Evolutionary conservation across 2,113 vertebrate species (phyloP).

Genomic region (Nanorana parkeri): DNA sequence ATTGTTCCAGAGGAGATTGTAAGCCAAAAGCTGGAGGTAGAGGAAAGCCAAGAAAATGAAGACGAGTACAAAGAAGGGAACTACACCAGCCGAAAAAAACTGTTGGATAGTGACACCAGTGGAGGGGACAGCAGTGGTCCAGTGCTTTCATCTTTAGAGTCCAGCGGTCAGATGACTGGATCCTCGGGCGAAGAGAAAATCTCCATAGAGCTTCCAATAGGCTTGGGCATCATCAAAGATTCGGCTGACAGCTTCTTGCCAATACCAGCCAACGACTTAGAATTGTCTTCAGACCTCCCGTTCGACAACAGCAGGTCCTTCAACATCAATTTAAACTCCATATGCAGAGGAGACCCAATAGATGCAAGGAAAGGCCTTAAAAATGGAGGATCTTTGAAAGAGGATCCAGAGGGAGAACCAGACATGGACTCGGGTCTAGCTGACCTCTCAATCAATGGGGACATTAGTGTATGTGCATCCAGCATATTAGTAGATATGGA

Average conservation of each 20-base stretch:
- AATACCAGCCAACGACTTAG: not conserved
- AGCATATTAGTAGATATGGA: not conserved
- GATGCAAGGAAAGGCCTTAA: not conserved
- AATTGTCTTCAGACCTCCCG: not conserved
- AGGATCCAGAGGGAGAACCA: too few species aligned
- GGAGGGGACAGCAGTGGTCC: not conserved
- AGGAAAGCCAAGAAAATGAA: not conserved
- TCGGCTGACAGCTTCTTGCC: not conserved
- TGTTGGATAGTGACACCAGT: conserved; percentile 2
- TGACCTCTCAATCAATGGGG: not conserved
- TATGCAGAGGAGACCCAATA: conserved; percentile 1
- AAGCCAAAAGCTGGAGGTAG: not conserved
- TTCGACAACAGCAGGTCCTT: not conserved
- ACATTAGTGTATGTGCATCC: not conserved
- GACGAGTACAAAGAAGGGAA: not conserved
- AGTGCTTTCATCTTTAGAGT: not conserved
- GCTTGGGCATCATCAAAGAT: not conserved
- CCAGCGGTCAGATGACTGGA: not conserved
- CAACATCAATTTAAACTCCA: conserved; percentile 32
- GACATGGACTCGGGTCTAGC: too few species aligned
- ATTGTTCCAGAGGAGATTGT: conserved; percentile 1
- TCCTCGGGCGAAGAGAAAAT: not conserved
- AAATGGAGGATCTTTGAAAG: too few species aligned
- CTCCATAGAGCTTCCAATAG: not conserved
- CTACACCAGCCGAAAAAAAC: conserved; percentile 5